These are phyloP conservation scores for Nicator chloris DNA, from an alignment of 2,113 vertebrate species.

Conservation along the genomic window DNA sequence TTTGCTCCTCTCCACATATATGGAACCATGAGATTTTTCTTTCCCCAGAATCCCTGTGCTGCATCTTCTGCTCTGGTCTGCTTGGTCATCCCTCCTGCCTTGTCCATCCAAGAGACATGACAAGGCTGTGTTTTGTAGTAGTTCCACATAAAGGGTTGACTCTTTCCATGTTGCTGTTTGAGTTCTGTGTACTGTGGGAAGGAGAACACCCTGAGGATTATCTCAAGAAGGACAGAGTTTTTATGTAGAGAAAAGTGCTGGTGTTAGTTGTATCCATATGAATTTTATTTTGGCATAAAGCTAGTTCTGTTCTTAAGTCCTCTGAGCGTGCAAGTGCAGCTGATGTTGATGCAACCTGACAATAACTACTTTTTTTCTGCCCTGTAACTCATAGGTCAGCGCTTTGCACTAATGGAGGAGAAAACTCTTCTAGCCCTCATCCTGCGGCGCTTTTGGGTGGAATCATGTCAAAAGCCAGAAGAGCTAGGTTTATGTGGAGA, in stretches of 20 bases:
- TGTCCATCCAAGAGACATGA: not conserved
- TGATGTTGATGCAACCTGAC: not conserved
- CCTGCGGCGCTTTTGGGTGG: conserved; percentile 82
- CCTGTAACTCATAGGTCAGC: conserved; percentile 79
- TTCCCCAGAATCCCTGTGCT: not conserved
- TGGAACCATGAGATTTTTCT: not conserved
- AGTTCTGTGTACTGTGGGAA: not conserved
- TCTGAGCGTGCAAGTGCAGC: not conserved
- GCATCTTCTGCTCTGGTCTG: not conserved
- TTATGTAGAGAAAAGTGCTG: not conserved
- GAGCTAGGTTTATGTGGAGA: conserved; percentile 81
- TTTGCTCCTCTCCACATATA: not conserved
- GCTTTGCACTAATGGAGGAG: conserved; percentile 92
- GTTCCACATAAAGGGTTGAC: not conserved
- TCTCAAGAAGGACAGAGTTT: not conserved
- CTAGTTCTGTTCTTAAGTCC: not conserved
- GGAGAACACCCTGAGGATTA: not conserved
- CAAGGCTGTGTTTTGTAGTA: not conserved
- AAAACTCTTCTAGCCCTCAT: conserved; percentile 84
- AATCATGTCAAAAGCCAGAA: conserved; percentile 80
- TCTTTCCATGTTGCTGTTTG: not conserved
- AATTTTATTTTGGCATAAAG: not conserved
- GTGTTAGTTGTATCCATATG: not conserved
- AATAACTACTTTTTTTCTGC: not conserved
- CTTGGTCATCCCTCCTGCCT: not conserved